Evolutionary conservation across 2,888 invertebrate genomes (phyloP), one percentile per base, ranked within the genome.

Genomic region (Halictus quadricinctus): DNA sequence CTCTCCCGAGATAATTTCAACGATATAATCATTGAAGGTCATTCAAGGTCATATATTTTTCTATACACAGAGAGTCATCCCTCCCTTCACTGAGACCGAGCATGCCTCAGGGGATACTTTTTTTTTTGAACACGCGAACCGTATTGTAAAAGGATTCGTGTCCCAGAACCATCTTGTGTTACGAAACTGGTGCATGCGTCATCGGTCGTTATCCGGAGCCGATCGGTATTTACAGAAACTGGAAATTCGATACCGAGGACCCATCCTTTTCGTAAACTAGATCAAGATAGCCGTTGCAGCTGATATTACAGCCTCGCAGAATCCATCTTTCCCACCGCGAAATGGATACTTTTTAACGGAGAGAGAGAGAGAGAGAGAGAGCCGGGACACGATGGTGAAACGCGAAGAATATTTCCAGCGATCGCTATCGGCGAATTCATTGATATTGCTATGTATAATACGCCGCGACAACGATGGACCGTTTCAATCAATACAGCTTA

Each of bases 341-440:
- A 84, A 84, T 58, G 72, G 84, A 84, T 84, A 84, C 83, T 75
- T 83, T 83, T 76, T n/a, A 15, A 25, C 70, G 29, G 7, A 29
- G 29, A 29, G 29, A 29, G 29, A 29, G 29, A 29, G 29, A 29
- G 29, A 2, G 29, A 29, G 29, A 29, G 29, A 64, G 60, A 29
- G 77, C 12, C 25, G 36, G 21, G 10, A 29, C 12, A 29, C 12
- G 18, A 15, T 46, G 74, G 70, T 43, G 13, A 76, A 66, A 70
- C 41, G 18, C 60, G 18, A 73, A n/a, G 41, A 69, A 77, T 50
- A 66, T 87, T 82, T 66, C 58, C 70, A 76, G 15, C 58, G 80
- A 82, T 87, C 73, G 64, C 58, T 70, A 78, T 77, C 72, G 29
- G 5, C 7, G 29, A n/a, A 29, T 18, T 21, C 21, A n/a, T 36